Percentiles rank a stretch among this genome's conserved stretches.
Conservation (phyloP, 2,888 invertebrate genomes). For the Pocota personata region DNA sequence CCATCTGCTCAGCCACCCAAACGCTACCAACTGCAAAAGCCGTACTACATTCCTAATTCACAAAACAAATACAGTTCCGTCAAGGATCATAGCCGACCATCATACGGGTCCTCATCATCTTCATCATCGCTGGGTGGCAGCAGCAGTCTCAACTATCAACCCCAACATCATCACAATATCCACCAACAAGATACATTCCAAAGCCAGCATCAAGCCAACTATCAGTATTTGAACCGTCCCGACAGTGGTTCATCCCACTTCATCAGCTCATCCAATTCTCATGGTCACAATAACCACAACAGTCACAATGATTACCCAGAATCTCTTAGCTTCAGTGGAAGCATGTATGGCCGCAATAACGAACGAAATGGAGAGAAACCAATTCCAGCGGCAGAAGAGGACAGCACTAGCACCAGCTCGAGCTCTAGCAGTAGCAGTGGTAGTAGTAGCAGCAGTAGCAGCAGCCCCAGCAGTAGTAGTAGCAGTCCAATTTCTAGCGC, state of each 20-base stretch:
- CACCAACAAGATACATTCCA: conserved; percentile 77
- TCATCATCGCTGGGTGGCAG: conserved; percentile 76
- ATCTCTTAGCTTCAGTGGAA: conserved; percentile 79
- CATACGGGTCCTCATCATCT: conserved; percentile 41
- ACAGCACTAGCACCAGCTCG: conserved; percentile 58
- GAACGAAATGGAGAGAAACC: conserved; percentile 80
- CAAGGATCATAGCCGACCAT: conserved; percentile 71
- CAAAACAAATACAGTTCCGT: conserved; percentile 75
- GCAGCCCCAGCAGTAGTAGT: conserved; percentile 57
- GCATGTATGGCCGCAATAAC: conserved; percentile 81
- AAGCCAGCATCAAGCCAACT: conserved; percentile 78
- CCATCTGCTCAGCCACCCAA: conserved; percentile 82
- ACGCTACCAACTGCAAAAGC: conserved; percentile 81
- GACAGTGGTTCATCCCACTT: conserved; percentile 78
- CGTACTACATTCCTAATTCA: conserved; percentile 79
- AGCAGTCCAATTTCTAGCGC: conserved; percentile 51
- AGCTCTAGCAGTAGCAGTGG: conserved; percentile 66
- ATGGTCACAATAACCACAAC: conserved; percentile 75
- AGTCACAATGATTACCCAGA: conserved; percentile 79
- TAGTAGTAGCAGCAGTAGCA: conserved; percentile 61
- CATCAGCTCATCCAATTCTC: conserved; percentile 65
- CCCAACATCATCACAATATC: conserved; percentile 75
- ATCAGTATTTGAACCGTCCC: conserved; percentile 82
- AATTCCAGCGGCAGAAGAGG: conserved; percentile 78
- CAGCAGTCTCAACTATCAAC: conserved; percentile 74